Percentiles rank a stretch among this genome's conserved stretches.
These are phyloP conservation scores for Galbula dea DNA, from an alignment of 2,113 vertebrate genomes.

Conservation along the genomic window DNA sequence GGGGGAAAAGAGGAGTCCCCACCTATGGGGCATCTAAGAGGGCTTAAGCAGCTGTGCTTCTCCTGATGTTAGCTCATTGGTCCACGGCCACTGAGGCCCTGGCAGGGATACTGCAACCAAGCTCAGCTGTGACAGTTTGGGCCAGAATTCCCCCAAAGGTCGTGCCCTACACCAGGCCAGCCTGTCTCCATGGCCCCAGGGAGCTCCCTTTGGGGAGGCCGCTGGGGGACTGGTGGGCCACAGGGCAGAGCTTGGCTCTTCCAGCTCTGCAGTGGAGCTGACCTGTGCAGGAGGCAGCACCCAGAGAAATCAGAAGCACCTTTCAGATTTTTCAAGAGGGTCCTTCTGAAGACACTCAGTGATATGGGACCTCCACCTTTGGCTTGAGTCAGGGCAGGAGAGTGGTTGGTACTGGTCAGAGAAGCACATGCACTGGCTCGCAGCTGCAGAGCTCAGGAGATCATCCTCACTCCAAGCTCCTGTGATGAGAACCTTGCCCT, in stretches of 20 bases:
- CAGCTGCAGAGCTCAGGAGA: no score
- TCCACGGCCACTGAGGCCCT: rapidly evolving
- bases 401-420: neutral
- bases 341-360: neutral
- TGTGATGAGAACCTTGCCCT: neutral
- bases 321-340: neutral
- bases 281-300: neutral
- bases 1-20: no score
- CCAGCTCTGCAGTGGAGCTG: rapidly evolving
- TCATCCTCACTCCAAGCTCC: neutral
- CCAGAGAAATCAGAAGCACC: neutral
- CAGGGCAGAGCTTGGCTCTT: neutral
- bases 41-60: neutral
- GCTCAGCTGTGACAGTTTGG: neutral
- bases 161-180: neutral
- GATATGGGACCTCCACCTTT: neutral
- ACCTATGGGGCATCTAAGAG: neutral
- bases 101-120: neutral
- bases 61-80: rapidly evolving
- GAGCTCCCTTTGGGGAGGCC: neutral
- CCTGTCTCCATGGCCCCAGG: rapidly evolving
- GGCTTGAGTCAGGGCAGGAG: neutral
- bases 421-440: rapidly evolving
- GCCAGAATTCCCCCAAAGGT: neutral
- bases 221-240: rapidly evolving